A percentile compares a stretch with the other conserved stretches of the same genome.
phyloP scores from a whole-genome alignment of 2,113 vertebrate genomes.

The Aepyceros melampus region DNA sequence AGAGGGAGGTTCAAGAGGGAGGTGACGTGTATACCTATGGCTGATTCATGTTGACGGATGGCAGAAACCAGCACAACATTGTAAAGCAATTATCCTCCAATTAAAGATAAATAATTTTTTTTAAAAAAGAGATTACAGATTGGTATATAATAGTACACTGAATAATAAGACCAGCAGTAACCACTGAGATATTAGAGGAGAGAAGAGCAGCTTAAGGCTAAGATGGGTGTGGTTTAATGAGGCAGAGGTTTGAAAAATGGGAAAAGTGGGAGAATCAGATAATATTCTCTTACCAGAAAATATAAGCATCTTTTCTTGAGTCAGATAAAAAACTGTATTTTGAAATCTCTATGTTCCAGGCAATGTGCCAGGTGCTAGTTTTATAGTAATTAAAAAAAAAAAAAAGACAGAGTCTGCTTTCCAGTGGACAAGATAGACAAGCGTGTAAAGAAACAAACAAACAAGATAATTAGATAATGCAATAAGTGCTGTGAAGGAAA shows the following conservation, averaged over 20 bases:
- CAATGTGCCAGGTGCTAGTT: not conserved
- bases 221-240: not conserved
- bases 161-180: not conserved
- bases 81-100: not conserved
- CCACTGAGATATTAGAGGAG: not conserved
- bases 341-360: not conserved
- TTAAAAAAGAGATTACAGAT: not conserved
- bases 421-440: not conserved
- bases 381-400: not conserved
- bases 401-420: not conserved
- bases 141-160: not conserved
- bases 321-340: not conserved
- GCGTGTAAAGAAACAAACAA: not conserved
- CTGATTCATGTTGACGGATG: not conserved
- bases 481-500: not conserved
- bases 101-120: not conserved
- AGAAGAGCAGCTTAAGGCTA: not conserved
- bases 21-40: not conserved
- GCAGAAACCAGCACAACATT: not conserved
- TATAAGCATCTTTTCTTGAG: not conserved
- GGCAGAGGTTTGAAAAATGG: not conserved
- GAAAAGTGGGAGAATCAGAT: not conserved
- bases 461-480: conserved; percentile 12
- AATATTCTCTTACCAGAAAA: not conserved
- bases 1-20: not conserved